A percentile compares a stretch with the other conserved stretches of the same genome.
phyloP scores from a whole-genome alignment of 2,113 vertebrate species.

The Psilopsiagon aymara region DNA sequence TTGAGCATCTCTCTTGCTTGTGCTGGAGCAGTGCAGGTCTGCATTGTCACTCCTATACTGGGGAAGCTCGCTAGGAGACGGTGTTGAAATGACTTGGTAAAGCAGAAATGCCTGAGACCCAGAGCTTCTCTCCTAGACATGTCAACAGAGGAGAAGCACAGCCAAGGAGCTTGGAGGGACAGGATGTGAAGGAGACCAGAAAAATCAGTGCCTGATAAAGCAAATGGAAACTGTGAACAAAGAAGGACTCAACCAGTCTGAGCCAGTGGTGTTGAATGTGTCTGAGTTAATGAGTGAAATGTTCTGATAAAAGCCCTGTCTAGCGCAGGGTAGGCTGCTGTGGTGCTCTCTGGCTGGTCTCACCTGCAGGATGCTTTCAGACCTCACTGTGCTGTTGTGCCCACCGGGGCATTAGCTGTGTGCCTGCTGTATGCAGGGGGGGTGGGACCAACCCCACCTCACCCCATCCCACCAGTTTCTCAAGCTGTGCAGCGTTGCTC shows the following conservation, averaged over 20 bases:
- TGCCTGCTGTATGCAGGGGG: neutral
- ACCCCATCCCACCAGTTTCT: neutral
- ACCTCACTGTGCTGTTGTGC: neutral
- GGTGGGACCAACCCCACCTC: neutral
- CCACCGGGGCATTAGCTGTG: neutral
- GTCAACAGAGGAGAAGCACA: neutral
- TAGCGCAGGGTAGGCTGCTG: neutral
- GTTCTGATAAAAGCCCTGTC: neutral
- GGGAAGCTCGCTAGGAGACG: neutral
- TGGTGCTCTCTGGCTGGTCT: rapidly evolving
- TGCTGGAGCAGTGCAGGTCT: neutral
- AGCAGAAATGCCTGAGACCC: neutral
- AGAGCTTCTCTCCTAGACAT: rapidly evolving
- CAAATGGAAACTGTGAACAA: neutral
- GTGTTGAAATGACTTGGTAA: neutral
- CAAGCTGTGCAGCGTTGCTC: neutral
- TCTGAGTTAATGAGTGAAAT: neutral
- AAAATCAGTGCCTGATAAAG: neutral
- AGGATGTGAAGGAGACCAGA: neutral
- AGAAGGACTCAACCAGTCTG: neutral
- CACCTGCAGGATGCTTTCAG: neutral
- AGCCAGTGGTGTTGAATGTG: too few relatives aligned
- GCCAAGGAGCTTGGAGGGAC: neutral
- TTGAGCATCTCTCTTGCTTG: neutral
- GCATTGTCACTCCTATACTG: neutral